Evolutionary conservation across 2,797 vertebrate genomes (phyloP), one percentile per base, ranked within the genome.

Genomic region (Myioborus miniatus): DNA sequence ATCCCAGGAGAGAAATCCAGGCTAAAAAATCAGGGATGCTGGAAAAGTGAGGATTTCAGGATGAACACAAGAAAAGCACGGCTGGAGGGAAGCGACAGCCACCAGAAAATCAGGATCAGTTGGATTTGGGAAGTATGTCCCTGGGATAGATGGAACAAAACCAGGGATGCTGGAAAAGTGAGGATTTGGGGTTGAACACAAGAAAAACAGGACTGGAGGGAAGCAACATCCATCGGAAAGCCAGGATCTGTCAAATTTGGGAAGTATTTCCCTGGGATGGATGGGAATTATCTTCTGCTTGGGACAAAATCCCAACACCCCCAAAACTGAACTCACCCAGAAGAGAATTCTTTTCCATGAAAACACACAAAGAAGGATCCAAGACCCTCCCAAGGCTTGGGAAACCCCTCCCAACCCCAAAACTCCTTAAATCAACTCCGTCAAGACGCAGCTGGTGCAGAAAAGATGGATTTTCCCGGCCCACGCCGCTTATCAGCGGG

Each of bases 321-420:
- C 2, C 24, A 34, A 46, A 27, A 21, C 12, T 1, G 9, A 46
- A 20, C 3, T 4, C 2, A 23, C 3, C 6, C 0, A 0, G 6
- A 32, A 13, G 49, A 39, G 43, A 47, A 63, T 56, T 10, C 15
- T 4, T 11, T 8, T 23, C 43, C 56, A 23, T 9, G 34, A 56
- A 55, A 63, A 63, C 22, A 2, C 56, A 26, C 9, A 2, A 15
- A 52, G 30, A 63, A 59, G 41, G 24, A 39, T 32, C 68, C 74
- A 15, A 79, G n/a, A 69, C 47, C 37, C 4, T 62, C 30, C 41
- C 41, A 41, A 27, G 27, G 12, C 5, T 26, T 5, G 26, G 74
- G 36, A 63, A 78, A 18, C 18, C 8, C 18, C 56, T 26, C 23
- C n/a, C 49, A 67, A 30, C 2, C 27, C 70, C 46, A 3, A 56